A percentile compares a stretch with the other conserved stretches of the same genome.
These are phyloP conservation scores for Battus philenor DNA, from an alignment of 1,140 invertebrate genomes.

Conservation along the genomic window DNA sequence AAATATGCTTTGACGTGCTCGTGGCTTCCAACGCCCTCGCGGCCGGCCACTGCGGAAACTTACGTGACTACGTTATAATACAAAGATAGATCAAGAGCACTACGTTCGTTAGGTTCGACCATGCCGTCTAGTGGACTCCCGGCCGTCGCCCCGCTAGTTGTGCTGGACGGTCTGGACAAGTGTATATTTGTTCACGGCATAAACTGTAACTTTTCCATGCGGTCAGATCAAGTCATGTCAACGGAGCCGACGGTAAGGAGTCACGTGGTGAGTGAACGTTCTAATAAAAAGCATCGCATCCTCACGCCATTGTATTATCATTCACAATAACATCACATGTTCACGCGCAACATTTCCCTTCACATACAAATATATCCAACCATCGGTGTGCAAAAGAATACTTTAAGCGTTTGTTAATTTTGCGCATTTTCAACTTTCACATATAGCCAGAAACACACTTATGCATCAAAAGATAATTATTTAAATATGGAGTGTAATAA, in stretches of 20 bases:
- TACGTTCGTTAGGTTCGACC: slow-evolving; percentile 50
- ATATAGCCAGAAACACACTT: slow-evolving; percentile 37
- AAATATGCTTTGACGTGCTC: slow-evolving; percentile 32
- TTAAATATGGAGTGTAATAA: slow-evolving; percentile 61
- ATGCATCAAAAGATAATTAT: slow-evolving; percentile 31
- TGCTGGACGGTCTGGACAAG: too few relatives aligned
- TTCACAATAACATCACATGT: slow-evolving; percentile 37
- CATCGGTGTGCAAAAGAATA: slow-evolving; percentile 13
- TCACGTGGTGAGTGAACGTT: slow-evolving; percentile 38
- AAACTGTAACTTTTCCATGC: too few relatives aligned
- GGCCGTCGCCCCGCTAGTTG: slow-evolving; percentile 34
- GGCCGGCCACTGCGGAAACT: slow-evolving; percentile 49
- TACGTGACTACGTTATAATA: slow-evolving; percentile 56
- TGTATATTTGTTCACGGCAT: too few relatives aligned
- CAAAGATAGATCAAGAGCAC: slow-evolving; percentile 60
- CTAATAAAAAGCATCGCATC: slow-evolving; percentile 61
- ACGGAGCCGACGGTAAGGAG: slow-evolving; percentile 9
- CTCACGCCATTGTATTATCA: slow-evolving; percentile 43
- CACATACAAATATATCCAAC: slow-evolving; percentile 29
- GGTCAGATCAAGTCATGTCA: too few relatives aligned
- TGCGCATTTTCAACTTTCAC: slow-evolving; percentile 11
- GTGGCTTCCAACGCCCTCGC: too few relatives aligned
- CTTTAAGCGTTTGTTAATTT: slow-evolving; percentile 6
- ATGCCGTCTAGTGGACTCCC: slow-evolving; percentile 39
- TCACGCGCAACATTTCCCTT: slow-evolving; percentile 25